Evolutionary conservation across 2,888 invertebrate genomes (phyloP).

Genomic region (Xestobium rufovillosum): DNA sequence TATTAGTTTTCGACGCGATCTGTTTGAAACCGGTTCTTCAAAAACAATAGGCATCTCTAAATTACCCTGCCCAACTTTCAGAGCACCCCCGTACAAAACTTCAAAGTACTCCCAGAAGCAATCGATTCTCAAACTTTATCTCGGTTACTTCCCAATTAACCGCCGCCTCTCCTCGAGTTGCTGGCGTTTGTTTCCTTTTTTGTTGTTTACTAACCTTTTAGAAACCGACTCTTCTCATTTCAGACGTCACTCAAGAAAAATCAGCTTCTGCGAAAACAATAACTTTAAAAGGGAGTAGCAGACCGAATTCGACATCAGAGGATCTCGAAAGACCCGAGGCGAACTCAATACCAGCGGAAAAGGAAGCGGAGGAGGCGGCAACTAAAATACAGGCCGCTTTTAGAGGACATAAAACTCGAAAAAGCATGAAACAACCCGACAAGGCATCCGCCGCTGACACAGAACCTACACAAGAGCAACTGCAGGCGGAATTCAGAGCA

Average conservation of each 20-base stretch:
- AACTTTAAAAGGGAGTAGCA: conserved; percentile 33
- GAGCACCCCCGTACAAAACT: no score
- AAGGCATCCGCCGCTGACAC: conserved; percentile 29
- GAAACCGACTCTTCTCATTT: no score
- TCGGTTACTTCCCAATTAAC: no score
- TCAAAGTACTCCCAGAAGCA: no score
- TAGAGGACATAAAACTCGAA: conserved; percentile 73
- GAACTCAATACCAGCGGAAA: conserved; percentile 11
- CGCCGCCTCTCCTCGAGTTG: no score
- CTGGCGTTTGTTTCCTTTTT: no score
- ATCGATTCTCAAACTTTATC: no score
- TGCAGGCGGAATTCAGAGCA: conserved; percentile 70
- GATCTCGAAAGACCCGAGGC: conserved; percentile 5
- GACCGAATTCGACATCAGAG: conserved; percentile 24
- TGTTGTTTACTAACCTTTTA: no score
- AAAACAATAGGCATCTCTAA: no score
- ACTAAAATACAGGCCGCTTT: conserved; percentile 86
- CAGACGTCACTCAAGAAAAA: conserved; percentile 29
- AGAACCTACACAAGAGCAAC: conserved; percentile 59
- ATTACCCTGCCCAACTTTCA: no score
- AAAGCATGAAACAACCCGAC: conserved; percentile 59
- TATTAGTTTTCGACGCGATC: no score
- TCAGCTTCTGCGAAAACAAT: conserved; percentile 37
- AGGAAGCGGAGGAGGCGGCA: conserved; percentile 60
- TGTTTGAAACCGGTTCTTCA: no score